Evolutionary conservation across 1,140 invertebrate species (phyloP).

Genomic region (Tachypleus tridentatus): DNA sequence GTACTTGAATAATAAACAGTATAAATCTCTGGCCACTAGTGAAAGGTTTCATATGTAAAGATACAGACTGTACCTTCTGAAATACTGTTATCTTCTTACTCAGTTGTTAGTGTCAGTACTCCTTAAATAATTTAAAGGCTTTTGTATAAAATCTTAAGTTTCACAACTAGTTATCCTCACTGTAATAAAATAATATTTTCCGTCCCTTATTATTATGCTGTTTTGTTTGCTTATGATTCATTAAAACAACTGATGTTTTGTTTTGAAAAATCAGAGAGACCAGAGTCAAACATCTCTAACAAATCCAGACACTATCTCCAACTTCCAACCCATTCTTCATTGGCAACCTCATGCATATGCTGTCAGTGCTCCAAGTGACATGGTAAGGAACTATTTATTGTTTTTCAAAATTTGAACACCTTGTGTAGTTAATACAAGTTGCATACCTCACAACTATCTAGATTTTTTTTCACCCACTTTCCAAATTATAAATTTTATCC

Average conservation of each 20-base stretch:
- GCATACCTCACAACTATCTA: too few relatives aligned
- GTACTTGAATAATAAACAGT: too few relatives aligned
- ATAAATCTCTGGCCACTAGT: too few relatives aligned
- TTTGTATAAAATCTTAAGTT: background rate
- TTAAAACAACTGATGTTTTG: background rate
- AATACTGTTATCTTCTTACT: too few relatives aligned
- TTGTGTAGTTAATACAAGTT: too few relatives aligned
- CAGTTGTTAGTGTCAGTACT: too few relatives aligned
- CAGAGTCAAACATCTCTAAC: background rate
- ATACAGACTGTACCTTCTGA: too few relatives aligned
- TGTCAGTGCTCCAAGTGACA: conserved; percentile 18
- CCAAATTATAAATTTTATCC: too few relatives aligned
- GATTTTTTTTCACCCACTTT: too few relatives aligned
- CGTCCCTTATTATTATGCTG: background rate
- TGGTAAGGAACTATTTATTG: conserved; percentile 8
- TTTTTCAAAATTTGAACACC: too few relatives aligned
- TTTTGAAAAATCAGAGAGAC: background rate
- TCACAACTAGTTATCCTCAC: background rate
- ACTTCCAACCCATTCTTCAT: conserved; percentile 4
- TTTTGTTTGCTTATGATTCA: background rate
- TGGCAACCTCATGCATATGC: conserved; percentile 17
- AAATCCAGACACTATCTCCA: conserved; percentile 6
- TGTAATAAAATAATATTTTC: background rate
- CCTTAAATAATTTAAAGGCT: too few relatives aligned
- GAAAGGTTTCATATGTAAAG: too few relatives aligned